A percentile compares a stretch with the other conserved stretches of the same genome.
phyloP scores from a whole-genome alignment of 2,888 invertebrate genomes.

The Cyaniris semiargus region DNA sequence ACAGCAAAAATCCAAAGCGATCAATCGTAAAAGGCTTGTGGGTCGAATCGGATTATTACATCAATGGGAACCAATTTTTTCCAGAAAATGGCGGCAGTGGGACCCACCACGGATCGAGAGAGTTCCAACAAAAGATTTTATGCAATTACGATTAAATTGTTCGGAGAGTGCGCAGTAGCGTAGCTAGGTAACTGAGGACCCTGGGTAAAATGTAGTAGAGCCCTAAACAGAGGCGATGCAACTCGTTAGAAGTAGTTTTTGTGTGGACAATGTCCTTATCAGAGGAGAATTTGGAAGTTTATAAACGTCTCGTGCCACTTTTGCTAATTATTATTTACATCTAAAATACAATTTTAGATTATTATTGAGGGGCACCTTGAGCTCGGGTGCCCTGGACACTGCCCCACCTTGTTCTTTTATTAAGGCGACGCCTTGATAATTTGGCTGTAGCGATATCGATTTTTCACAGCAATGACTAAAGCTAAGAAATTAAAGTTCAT shows the following conservation, averaged over 20 bases:
- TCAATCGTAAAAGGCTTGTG: conserved; percentile 2
- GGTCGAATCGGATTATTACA: conserved; percentile 26
- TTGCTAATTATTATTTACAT: too few relatives aligned
- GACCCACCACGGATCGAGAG: conserved; percentile 66
- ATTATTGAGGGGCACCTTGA: too few relatives aligned
- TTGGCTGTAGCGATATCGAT: too few relatives aligned
- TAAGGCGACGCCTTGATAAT: too few relatives aligned
- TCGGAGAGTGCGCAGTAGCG: conserved; percentile 49
- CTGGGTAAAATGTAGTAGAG: too few relatives aligned
- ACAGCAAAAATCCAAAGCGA: neutral
- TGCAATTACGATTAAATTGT: conserved; percentile 74
- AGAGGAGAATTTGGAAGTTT: neutral
- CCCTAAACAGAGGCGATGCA: neutral
- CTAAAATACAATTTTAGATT: neutral
- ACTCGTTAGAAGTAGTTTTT: neutral
- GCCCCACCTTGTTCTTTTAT: too few relatives aligned
- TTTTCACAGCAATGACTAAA: too few relatives aligned
- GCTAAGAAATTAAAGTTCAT: too few relatives aligned
- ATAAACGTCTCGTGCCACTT: neutral
- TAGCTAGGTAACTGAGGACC: neutral
- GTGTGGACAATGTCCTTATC: neutral
- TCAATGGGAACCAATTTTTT: conserved; percentile 47
- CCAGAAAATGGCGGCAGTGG: conserved; percentile 55
- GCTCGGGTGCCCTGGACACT: too few relatives aligned
- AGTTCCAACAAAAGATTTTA: conserved; percentile 75